Evolutionary conservation across 2,797 vertebrate genomes (phyloP), one percentile per base, ranked within the genome.

Genomic region (Peromyscus eremicus): DNA sequence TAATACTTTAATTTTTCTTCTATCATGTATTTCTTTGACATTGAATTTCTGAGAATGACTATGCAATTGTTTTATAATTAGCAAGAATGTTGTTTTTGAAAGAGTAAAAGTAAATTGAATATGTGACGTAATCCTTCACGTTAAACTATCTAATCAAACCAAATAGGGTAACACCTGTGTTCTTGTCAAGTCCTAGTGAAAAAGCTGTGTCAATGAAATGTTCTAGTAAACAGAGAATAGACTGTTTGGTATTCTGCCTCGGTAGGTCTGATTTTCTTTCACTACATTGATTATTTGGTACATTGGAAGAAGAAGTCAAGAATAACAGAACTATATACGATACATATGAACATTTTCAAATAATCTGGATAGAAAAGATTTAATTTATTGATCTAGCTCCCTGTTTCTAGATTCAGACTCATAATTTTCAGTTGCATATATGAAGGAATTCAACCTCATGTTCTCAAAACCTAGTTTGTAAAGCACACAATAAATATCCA

Each of bases 51-150:
- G 57, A 83, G 29, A 73, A 34, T 93, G 29, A 91, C 5, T 19
- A 64, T 43, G 5, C 57, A 82, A 29, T 46, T 68, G 80, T 9
- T 92, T 87, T 76, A 9, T 75, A 85, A 95, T 87, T 81, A 82
- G 94, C 60, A 91, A 91, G 81, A 77, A 86, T 25, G 60, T 77
- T 91, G 79, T 57, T 85, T 95, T 93, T 93, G 12, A 95, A 91
- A 85, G 32, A 89, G 16, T 79, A 90, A 89, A 97, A 95, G 46
- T 96, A 71, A 93, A 80, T 94, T 85, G 37, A 81, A 43, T 77
- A 92, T n/a, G 2, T 86, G 73, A 91, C 71, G 3, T 34, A 94
- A 27, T 64, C 19, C 9, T 82, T 95, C 82, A 66, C 46, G 68
- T 0, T 77, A 29, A 95, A 94, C 37, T 66, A 57, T 95, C 34